These are phyloP conservation scores for Lamprologus ornatipinnis DNA, from an alignment of 2,113 vertebrate genomes.

Conservation along the genomic window DNA sequence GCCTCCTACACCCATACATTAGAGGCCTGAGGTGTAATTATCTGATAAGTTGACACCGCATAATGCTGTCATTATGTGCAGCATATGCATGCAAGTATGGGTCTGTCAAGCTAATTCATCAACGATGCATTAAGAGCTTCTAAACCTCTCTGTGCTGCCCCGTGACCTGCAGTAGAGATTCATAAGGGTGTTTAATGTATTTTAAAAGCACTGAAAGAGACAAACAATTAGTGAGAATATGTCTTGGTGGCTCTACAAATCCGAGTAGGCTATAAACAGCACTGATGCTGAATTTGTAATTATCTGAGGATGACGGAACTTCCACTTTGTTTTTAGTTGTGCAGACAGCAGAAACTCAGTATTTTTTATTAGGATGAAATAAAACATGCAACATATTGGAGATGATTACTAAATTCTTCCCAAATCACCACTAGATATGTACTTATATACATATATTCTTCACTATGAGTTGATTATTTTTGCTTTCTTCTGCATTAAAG, in stretches of 20 bases:
- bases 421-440: neutral
- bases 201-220: conserved; percentile 13
- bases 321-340: neutral
- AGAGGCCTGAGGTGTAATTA: neutral
- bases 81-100: neutral
- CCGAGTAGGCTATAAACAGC: neutral
- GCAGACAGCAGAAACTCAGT: neutral
- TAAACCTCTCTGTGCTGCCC: neutral
- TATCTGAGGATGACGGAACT: neutral
- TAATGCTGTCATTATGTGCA: neutral
- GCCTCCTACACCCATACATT: conserved; percentile 5
- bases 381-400: neutral
- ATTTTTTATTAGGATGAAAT: neutral
- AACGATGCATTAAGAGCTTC: neutral
- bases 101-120: neutral
- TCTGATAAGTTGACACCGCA: neutral
- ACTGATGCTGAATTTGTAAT: neutral
- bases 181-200: neutral
- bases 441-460: neutral
- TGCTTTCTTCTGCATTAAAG: neutral
- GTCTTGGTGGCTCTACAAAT: neutral
- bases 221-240: neutral
- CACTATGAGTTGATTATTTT: neutral
- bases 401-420: neutral
- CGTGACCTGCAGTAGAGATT: neutral